Base-by-base conservation (phyloP, 2,113 vertebrate genomes). In the Sinosuthora webbiana region DNA sequence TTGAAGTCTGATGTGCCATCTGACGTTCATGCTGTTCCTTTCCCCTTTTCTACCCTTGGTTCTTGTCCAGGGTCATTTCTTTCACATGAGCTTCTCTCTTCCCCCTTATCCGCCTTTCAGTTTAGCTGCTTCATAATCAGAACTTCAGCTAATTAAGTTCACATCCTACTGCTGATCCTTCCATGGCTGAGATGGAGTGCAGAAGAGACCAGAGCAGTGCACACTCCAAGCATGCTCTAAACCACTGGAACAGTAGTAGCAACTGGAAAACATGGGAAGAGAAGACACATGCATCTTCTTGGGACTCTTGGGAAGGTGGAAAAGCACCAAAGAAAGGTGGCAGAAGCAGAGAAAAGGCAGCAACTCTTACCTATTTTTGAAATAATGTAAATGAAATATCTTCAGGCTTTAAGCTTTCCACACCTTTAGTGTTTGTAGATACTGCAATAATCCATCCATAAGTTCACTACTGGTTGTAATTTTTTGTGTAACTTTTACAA, bases 171-270 rank as follows among this genome's bases (percentile, higher is more conserved):
- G 57, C 22, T 65, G 74, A 53, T 37, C 12, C 39, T 52, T 63
- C 53, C 63, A 53, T 42, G 63, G 41, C 44, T 59, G 63, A 50
- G 39, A 39, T 11, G 44, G 49, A 59, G 17, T 0, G 3, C 19
- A 42, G 49, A 69, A 44, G 27, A 37, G 31, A n/a, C 31, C 13
- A 44, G 22, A 74, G 77, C 45, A 78, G 33, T 44, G 53, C n/a
- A 22, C 1, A 2, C 25, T 63, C 79, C 44, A 45, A 59, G 73
- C 18, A 9, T 0, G 2, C 31, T 89, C 73, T 3, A 2, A 73
- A 45, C 31, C 47, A 27, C 13, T 52, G 10, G 0, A 81, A 15
- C 64, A 81, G 22, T 49, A 68, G 53, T 22, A 75, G 45, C 22
- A 74, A 37, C 37, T 44, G 33, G 39, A 71, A 75, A 49, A 57